Percentiles rank a stretch among this genome's conserved stretches.
Conservation (phyloP, 2,797 vertebrate species). For the Channallabes apus region DNA sequence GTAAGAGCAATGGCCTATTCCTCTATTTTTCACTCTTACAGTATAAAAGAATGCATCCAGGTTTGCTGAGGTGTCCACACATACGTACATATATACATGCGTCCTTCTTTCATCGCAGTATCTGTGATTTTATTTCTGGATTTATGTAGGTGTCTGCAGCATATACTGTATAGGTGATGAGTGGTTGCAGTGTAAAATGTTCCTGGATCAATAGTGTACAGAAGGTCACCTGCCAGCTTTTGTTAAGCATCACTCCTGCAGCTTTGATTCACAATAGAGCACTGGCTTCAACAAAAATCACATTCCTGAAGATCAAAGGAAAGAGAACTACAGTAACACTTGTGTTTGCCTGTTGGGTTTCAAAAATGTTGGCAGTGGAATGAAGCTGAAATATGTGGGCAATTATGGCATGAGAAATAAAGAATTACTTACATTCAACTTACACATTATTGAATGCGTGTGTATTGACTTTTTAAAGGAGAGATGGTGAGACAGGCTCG, state of each 20-base stretch:
- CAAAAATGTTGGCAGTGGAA: background rate
- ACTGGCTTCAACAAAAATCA: conserved; percentile 25
- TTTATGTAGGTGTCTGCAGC: conserved; percentile 63
- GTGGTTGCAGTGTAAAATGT: conserved; percentile 39
- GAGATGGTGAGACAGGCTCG: conserved; percentile 99
- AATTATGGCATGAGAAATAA: background rate
- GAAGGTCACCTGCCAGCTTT: conserved; percentile 39
- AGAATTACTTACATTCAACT: background rate
- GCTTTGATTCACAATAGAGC: conserved; percentile 39
- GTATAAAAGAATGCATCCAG: background rate
- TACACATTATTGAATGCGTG: background rate
- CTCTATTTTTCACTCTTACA: background rate
- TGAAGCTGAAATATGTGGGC: background rate
- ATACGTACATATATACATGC: no score
- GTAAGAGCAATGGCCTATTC: background rate
- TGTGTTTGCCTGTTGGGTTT: conserved; percentile 10
- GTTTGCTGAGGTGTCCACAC: background rate
- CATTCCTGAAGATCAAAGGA: conserved; percentile 46
- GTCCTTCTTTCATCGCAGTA: background rate
- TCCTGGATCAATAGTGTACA: conserved; percentile 44
- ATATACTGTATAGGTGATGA: conserved; percentile 43
- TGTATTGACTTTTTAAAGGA: conserved; percentile 69
- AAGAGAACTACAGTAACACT: background rate
- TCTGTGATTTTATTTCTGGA: conserved; percentile 64
- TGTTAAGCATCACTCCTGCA: conserved; percentile 38